Percentiles rank a stretch among this genome's conserved stretches.
phyloP scores from a whole-genome alignment of 2,113 vertebrate genomes.

The Ictalurus punctatus region DNA sequence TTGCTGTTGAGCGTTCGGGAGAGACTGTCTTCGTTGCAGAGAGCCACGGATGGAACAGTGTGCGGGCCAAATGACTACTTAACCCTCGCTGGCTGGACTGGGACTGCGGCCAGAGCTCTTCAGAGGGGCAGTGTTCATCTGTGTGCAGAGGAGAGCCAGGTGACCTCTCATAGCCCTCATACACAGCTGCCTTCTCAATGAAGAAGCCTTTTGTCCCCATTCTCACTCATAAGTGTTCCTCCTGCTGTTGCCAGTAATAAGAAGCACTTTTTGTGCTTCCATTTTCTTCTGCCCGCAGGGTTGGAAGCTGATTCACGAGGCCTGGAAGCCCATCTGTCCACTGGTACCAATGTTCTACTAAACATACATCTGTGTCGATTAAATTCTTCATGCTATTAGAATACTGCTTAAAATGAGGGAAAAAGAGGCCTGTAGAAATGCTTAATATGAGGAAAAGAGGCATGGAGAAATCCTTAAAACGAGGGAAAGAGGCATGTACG shows the following conservation, averaged over 20 bases:
- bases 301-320: background rate
- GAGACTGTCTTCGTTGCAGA: background rate
- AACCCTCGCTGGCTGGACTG: conserved; percentile 16
- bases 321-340: background rate
- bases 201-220: background rate
- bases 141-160: conserved; percentile 17
- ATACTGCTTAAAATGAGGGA: background rate
- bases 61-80: conserved; percentile 37
- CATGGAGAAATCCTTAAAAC: too few species aligned
- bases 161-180: conserved; percentile 18
- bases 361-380: background rate
- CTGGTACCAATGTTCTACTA: background rate
- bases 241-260: conserved; percentile 1
- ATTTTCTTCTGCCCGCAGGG: background rate
- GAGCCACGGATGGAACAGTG: conserved; percentile 20
- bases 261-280: background rate
- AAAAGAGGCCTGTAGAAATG: background rate
- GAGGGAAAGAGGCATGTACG: too few species aligned
- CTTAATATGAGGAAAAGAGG: background rate
- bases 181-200: conserved; percentile 4
- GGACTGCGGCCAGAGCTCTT: conserved; percentile 13
- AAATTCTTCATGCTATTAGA: background rate
- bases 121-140: conserved; percentile 28
- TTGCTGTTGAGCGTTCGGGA: conserved; percentile 11
- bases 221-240: conserved; percentile 19